Evolutionary conservation across 2,797 vertebrate species (phyloP).

Genomic region (Denticeps clupeoides): DNA sequence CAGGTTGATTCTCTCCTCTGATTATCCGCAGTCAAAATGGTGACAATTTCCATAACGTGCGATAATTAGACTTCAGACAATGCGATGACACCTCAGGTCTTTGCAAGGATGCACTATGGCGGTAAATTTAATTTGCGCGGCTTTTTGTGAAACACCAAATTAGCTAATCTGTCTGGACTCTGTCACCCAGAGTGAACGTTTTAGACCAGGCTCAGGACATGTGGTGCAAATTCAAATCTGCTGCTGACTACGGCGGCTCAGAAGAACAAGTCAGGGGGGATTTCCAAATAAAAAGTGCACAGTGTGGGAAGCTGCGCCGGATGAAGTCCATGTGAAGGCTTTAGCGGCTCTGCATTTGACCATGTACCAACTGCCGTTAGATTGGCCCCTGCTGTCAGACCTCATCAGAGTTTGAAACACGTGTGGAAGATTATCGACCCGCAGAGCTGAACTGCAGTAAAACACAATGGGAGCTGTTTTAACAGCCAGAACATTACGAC

Average conservation of each 20-base stretch:
- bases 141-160: background rate
- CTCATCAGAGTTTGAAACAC: background rate
- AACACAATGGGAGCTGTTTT: no score
- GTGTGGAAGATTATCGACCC: no score
- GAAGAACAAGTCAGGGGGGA: no score
- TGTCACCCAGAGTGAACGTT: background rate
- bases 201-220: no score
- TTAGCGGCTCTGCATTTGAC: background rate
- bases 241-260: no score
- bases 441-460: no score
- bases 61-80: constrained; percentile 32
- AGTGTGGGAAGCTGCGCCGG: no score
- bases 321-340: no score
- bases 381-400: no score
- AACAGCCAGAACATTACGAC: no score
- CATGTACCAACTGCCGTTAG: background rate
- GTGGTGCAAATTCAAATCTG: no score
- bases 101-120: background rate
- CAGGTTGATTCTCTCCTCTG: constrained; percentile 56
- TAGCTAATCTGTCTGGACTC: background rate
- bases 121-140: background rate
- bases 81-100: background rate
- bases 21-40: constrained; percentile 60
- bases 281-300: no score
- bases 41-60: constrained; percentile 57